Conservation (phyloP, 2,888 invertebrate species). For the Pammene aurita region DNA sequence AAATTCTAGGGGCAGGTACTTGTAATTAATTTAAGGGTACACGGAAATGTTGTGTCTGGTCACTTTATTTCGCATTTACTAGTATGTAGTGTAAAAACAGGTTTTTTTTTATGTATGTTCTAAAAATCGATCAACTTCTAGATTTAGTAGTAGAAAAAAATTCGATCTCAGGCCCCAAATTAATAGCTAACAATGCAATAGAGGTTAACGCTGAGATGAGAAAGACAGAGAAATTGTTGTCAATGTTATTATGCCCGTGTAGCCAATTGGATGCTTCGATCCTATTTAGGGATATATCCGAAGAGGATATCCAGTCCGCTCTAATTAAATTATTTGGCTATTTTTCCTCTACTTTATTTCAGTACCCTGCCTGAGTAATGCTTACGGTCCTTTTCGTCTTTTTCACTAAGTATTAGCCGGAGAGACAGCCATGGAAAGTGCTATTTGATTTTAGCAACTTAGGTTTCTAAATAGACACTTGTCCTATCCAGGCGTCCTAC, state of each 20-base stretch:
- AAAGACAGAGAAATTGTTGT: conserved; percentile 2
- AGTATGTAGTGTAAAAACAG: too few relatives aligned
- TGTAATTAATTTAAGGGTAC: too few relatives aligned
- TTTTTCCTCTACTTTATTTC: conserved; percentile 17
- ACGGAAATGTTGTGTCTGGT: too few relatives aligned
- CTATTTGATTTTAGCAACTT: too few relatives aligned
- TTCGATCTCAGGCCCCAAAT: neutral
- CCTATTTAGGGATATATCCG: conserved; percentile 1
- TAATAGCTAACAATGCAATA: neutral
- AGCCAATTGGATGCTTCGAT: neutral
- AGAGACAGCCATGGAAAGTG: too few relatives aligned
- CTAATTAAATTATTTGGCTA: conserved; percentile 17
- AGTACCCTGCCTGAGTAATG: neutral
- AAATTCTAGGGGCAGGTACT: too few relatives aligned
- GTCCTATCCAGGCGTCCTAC: too few relatives aligned
- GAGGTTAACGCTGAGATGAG: neutral
- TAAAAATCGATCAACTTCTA: too few relatives aligned
- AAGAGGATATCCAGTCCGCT: neutral
- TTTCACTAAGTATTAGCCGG: neutral
- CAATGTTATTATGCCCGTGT: conserved; percentile 2
- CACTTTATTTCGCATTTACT: too few relatives aligned
- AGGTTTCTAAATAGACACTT: too few relatives aligned
- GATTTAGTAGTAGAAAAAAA: too few relatives aligned
- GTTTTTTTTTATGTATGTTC: too few relatives aligned
- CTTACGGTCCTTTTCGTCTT: neutral